Conservation (phyloP, 2,888 invertebrate species). For the Drosophila lutescens region DNA sequence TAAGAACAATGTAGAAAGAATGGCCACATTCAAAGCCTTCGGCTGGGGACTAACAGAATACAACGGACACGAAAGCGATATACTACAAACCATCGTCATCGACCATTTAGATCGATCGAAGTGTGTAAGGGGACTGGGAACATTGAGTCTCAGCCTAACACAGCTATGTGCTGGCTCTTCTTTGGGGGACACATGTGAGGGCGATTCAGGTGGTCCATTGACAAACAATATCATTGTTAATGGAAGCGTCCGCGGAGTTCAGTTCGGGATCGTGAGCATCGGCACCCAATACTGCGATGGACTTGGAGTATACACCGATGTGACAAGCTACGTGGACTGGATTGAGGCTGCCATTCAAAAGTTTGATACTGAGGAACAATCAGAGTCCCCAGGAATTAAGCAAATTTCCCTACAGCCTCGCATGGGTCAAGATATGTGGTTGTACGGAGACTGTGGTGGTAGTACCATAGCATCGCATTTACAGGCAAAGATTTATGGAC, state of each 20-base stretch:
- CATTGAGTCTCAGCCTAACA: too few species aligned
- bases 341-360: background rate
- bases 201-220: slow-evolving; percentile 22
- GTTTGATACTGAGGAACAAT: background rate
- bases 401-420: background rate
- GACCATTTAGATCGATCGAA: accelerated
- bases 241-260: background rate
- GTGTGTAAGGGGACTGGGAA: accelerated
- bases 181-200: background rate
- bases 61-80: background rate
- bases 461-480: background rate
- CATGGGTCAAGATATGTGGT: background rate
- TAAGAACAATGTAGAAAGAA: background rate
- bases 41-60: background rate
- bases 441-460: background rate
- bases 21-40: background rate
- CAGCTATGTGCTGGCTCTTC: slow-evolving; percentile 3
- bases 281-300: background rate
- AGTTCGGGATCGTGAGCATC: slow-evolving; percentile 7
- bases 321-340: slow-evolving; percentile 10
- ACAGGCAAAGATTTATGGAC: background rate
- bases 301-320: slow-evolving; percentile 8
- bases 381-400: background rate
- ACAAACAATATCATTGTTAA: accelerated
- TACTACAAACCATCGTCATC: background rate